Conservation (phyloP, 2,113 vertebrate species). For the Dermatemys mawii region DNA sequence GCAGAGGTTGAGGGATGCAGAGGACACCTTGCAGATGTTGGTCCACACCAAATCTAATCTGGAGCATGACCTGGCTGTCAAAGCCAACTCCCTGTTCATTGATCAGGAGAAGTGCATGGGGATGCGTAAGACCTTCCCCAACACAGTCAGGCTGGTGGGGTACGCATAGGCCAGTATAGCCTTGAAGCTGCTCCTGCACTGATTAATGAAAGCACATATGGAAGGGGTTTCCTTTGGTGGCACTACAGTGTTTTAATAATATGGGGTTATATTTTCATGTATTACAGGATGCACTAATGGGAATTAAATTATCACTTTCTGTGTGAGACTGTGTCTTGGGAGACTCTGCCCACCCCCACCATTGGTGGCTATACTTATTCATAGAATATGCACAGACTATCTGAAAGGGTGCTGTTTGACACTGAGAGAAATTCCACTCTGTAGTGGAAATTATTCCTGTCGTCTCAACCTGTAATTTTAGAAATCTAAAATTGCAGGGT, state of each 20-base stretch:
- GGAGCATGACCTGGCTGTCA: conserved; percentile 91
- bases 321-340: neutral
- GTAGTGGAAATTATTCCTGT: neutral
- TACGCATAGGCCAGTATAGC: conserved; percentile 72
- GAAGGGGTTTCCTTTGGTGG: rapidly evolving
- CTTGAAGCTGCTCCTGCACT: neutral
- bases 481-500: neutral
- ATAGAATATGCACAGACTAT: neutral
- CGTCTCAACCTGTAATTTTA: conserved; percentile 23
- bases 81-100: conserved; percentile 92
- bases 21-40: conserved; percentile 87
- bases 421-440: neutral
- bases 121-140: conserved; percentile 91
- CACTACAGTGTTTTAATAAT: neutral
- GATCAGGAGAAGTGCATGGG: conserved; percentile 97
- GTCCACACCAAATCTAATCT: conserved; percentile 85
- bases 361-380: neutral
- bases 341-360: neutral
- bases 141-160: conserved; percentile 85
- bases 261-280: neutral
- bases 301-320: neutral
- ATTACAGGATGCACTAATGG: conserved; percentile 12
- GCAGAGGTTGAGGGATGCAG: conserved; percentile 86
- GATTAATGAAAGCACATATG: rapidly evolving
- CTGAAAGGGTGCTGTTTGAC: neutral